Base-by-base conservation (phyloP, 2,113 vertebrate species). In the Nycticorax nycticorax region DNA sequence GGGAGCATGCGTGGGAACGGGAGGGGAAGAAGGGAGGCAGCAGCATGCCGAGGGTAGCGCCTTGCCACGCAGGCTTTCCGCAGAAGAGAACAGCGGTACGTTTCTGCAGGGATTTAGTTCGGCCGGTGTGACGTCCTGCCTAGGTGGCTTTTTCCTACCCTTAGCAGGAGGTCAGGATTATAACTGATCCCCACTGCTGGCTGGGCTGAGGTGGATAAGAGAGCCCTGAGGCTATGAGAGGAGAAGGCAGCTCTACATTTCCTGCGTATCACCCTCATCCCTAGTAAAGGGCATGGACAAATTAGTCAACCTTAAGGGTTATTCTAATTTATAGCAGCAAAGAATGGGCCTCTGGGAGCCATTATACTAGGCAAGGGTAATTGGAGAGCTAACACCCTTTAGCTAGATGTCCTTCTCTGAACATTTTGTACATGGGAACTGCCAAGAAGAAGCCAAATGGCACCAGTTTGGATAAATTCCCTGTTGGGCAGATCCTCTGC, bases 301-400 rank as follows among this genome's bases (percentile, higher is more conserved):
- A 97, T 97, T 91, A 96, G 89, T 94, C 94, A 93, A 91, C 77
- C 92, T 94, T 90, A 95, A 79, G 94, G 87, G 89, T 85, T 95
- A 79, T 90, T 95, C 78, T 93, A 90, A 97, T 95, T 97, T 90
- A 96, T 33, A 85, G 89, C 82, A 80, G 93, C 22, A 10, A 69
- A 66, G 81, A 96, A 83, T 67, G 67, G 19, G 55, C 93, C 82
- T 90, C 67, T 95, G 93, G 83, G 96, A 94, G 71, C 74, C 78
- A 77, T 97, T 94, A 93, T 22, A 50, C 32, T 15, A 79, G 78
- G 71, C 63, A 92, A 94, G 88, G 96, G 93, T 97, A 96, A 95
- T 92, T 93, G 93, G 82, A 88, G 96, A 88, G 89, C 92, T 92
- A 95, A 96, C 87, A 89, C 89, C 93, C 92, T 93, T 87, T 76